These are phyloP conservation scores for Varecia variegata DNA, from an alignment of 2,797 vertebrate species.

Conservation along the genomic window DNA sequence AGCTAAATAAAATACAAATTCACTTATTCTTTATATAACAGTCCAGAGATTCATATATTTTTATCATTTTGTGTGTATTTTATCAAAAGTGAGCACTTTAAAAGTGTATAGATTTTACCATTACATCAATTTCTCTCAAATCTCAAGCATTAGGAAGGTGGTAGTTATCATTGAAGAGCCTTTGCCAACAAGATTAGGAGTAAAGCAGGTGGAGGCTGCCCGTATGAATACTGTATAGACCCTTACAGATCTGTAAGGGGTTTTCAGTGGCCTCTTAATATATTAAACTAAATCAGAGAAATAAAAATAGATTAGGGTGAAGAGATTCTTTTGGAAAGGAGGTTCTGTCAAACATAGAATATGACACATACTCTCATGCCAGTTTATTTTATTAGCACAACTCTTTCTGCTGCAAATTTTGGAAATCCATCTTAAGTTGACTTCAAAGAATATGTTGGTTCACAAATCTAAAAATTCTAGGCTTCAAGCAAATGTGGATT, in stretches of 20 bases:
- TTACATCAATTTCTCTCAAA: background rate
- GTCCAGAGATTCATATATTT: background rate
- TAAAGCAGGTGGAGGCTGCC: background rate
- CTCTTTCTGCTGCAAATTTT: background rate
- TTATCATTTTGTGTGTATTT: background rate
- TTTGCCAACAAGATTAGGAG: background rate
- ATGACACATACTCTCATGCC: background rate
- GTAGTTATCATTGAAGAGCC: background rate
- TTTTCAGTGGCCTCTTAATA: background rate
- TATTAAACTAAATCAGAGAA: background rate
- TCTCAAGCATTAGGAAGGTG: background rate
- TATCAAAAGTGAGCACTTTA: background rate
- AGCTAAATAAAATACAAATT: background rate
- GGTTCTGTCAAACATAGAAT: background rate
- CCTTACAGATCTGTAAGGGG: background rate
- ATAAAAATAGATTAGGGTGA: background rate
- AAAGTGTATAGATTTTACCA: background rate
- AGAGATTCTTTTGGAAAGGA: background rate
- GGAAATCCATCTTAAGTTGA: background rate
- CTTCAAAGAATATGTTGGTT: background rate
- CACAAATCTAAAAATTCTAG: background rate
- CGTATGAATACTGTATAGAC: background rate
- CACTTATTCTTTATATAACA: background rate
- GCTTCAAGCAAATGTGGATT: background rate
- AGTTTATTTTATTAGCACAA: background rate